These are phyloP conservation scores for Melanotaenia nigrans DNA, from an alignment of 2,797 vertebrate species.

Conservation along the genomic window DNA sequence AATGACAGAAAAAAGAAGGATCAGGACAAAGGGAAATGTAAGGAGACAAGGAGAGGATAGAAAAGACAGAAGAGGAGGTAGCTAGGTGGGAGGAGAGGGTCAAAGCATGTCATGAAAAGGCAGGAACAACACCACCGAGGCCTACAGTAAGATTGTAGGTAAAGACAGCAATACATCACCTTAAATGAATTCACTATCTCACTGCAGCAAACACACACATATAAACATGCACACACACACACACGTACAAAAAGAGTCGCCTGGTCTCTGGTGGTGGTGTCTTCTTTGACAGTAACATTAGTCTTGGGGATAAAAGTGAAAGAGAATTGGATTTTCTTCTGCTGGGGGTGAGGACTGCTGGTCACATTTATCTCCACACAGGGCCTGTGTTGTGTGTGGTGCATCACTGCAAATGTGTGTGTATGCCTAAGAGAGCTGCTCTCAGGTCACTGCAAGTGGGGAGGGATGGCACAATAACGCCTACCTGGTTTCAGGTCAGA, in stretches of 20 bases:
- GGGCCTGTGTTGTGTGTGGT: constrained; percentile 54
- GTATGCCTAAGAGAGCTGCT: constrained; percentile 33
- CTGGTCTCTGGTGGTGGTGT: constrained; percentile 80
- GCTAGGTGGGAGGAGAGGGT: constrained; percentile 27
- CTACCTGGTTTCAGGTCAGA: constrained; percentile 63
- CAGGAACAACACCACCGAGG: constrained; percentile 71
- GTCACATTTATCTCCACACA: constrained; percentile 78
- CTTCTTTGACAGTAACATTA: constrained; percentile 85
- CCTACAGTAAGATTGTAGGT: constrained; percentile 75
- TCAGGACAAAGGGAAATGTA: not conserved
- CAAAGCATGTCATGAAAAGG: constrained; percentile 63
- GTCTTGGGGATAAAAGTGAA: constrained; percentile 86
- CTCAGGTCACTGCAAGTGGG: constrained; percentile 45
- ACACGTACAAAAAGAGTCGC: constrained; percentile 50
- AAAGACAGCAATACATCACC: constrained; percentile 84
- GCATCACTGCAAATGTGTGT: constrained; percentile 22
- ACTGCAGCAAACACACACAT: constrained; percentile 60
- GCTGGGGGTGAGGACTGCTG: constrained; percentile 79
- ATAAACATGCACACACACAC: constrained; percentile 48
- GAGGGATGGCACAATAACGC: constrained; percentile 45
- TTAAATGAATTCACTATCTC: constrained; percentile 88
- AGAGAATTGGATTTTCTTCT: constrained; percentile 84
- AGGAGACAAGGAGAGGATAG: not conserved
- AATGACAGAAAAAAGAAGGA: not conserved
- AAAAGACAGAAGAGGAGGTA: constrained; percentile 2